A percentile compares a stretch with the other conserved stretches of the same genome.
These are phyloP conservation scores for Atta cephalotes DNA, from an alignment of 1,140 invertebrate genomes.

Conservation along the genomic window DNA sequence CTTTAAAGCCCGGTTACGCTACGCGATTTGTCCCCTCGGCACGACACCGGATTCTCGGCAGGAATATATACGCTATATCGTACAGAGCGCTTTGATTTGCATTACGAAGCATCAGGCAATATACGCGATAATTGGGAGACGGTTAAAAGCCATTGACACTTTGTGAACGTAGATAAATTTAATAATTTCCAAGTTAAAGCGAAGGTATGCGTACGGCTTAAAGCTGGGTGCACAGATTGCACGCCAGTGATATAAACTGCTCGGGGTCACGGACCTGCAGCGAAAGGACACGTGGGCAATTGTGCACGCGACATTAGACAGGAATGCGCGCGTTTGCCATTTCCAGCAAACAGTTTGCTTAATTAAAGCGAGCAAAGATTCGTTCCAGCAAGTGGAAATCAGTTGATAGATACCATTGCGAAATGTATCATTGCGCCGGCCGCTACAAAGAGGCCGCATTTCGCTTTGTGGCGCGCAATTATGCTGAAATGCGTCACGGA, in stretches of 20 bases:
- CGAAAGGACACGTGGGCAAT: conserved; percentile 12
- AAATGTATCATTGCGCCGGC: conserved; percentile 55
- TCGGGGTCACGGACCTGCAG: not conserved
- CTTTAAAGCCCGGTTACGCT: conserved; percentile 29
- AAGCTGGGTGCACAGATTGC: conserved; percentile 29
- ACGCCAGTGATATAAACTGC: conserved; percentile 39
- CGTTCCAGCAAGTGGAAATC: conserved; percentile 64
- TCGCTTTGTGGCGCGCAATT: conserved; percentile 61
- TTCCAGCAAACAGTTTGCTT: conserved; percentile 67
- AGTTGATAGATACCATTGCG: conserved; percentile 58
- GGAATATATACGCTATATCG: not conserved
- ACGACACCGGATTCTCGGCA: not conserved
- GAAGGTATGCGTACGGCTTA: conserved; percentile 15
- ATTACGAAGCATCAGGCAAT: conserved; percentile 10
- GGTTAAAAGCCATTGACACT: conserved; percentile 39
- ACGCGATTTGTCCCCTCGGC: conserved; percentile 43
- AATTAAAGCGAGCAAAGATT: conserved; percentile 66
- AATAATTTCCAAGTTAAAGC: conserved; percentile 53
- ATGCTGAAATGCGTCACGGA: conserved; percentile 61
- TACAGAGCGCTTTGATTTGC: conserved; percentile 22
- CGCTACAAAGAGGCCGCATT: conserved; percentile 49
- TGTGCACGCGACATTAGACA: conserved; percentile 71
- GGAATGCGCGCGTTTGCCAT: conserved; percentile 65
- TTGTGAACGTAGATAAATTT: conserved; percentile 45
- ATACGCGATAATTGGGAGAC: conserved; percentile 38